Base-by-base conservation (phyloP, 2,888 invertebrate species). In the Helicoverpa assulta region DNA sequence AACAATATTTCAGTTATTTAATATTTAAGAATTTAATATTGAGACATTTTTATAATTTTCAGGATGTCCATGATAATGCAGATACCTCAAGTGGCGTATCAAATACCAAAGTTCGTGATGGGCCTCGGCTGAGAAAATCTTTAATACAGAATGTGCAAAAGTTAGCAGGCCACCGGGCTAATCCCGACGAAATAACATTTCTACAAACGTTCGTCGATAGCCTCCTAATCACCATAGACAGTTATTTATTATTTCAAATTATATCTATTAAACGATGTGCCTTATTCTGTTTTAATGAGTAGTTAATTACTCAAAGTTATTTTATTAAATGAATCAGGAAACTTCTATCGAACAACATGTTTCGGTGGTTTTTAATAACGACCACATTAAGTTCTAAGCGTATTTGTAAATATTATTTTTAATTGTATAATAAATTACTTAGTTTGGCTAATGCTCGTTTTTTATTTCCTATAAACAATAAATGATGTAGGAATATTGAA, bases 51-150 rank as follows among this genome's bases (percentile, higher is more conserved):
- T 83, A 77, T 82, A 47, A 47, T 91, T 97, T 96, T 75, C 96
- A 98, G 98, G 92, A 97, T 98, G 96, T 98, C 98, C 74, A 97
- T 98, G 93, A 96, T 98, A 86, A 98, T 98, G 97, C 98, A 98
- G 85, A 97, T 98, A 91, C 98, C 98, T 84, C 97, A 98, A 94
- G 97, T 97, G 89, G 97, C 98, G 70, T 97, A 97, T 92, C 97
- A 97, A 93, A 96, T 98, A 95, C 98, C 98, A 88, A 98, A 98
- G 96, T 98, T 98, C 91, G 98, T 98, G 83, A 96, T 98, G 96
- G 98, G 98, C 75, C 96, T 98, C 86, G 98, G 98, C 89, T 98
- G 96, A 96, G 85, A 73, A 70, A 37, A 50, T 64, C 7, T 43
- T 56, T 55, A 26, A 14, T 40, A 14, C 14, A 52, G 60, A 80